These are phyloP conservation scores for Ameiurus melas DNA, from an alignment of 2,113 vertebrate genomes.

Conservation along the genomic window DNA sequence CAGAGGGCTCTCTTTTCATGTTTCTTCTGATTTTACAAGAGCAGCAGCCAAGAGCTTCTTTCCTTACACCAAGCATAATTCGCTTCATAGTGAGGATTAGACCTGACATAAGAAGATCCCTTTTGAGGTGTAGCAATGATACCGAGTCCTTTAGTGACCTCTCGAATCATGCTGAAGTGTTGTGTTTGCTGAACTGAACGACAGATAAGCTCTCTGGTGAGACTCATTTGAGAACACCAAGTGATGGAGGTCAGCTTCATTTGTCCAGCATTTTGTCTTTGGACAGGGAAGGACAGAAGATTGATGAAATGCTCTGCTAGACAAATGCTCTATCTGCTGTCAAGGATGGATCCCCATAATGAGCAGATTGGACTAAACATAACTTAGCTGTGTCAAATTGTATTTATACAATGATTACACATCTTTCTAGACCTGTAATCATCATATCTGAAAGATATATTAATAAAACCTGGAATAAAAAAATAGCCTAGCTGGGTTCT, in stretches of 20 bases:
- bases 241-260: conserved; percentile 58
- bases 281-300: conserved; percentile 37
- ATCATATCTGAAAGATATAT: background rate
- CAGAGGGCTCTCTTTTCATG: background rate
- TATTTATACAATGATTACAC: background rate
- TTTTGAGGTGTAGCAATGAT: background rate
- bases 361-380: background rate
- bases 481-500: background rate
- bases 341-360: background rate
- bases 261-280: conserved; percentile 46
- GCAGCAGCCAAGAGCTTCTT: conserved; percentile 12
- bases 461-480: background rate
- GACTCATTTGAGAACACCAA: conserved; percentile 33
- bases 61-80: background rate
- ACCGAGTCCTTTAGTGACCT: background rate
- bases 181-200: background rate
- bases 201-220: conserved; percentile 21
- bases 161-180: background rate
- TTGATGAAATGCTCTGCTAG: conserved; percentile 40
- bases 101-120: background rate
- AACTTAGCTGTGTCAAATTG: background rate
- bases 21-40: conserved; percentile 12
- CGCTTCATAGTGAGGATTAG: background rate
- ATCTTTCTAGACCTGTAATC: background rate
- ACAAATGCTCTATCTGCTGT: conserved; percentile 50